Base-by-base conservation (phyloP, 2,113 vertebrate genomes). In the Alethe castanea region DNA sequence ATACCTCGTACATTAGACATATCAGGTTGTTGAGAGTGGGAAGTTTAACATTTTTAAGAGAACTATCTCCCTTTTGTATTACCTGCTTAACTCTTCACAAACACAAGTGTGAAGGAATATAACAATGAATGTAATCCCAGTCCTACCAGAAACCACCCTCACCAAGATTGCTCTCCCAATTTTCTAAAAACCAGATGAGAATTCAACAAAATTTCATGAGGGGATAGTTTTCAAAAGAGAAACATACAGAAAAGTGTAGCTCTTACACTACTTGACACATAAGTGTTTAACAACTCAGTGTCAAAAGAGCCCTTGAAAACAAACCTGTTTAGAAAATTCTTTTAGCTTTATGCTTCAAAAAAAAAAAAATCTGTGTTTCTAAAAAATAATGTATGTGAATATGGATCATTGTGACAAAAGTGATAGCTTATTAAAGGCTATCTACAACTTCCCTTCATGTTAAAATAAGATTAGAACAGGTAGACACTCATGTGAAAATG, bases 1-100 rank as follows among this genome's bases (percentile, higher is more conserved):
- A 97, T 97, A 95, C 83, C 96, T 95, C 16, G 20, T 94, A 96
- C 73, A 85, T 88, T 94, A 96, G 81, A 85, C 86, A 90, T 87
- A 95, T 87, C 90, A 91, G 82, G 95, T 97, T 95, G 92, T 81
- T 70, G 66, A 80, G 84, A 86, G 54, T 83, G 50, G 54, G 64
- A 94, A 92, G 74, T 91, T 92, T 92, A 94, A 73, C 84, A 59
- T 92, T 88, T 90, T 90, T 61, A 65, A 72, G 93, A 95, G 74
- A 44, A 78, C 82, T 95, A 94, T 69, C 79, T 92, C 38, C 20
- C 38, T 94, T 92, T 84, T 91, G 8, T 67, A 56, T 35, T 38
- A n/a, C 54, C 38, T 28, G 2, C 85, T 69, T 71, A 94, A 87
- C 87, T 76, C 80, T 91, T 86, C 45, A 28, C 19, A 77, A 66